Conservation (phyloP, 2,113 vertebrate species). For the Ursus arctos region DNA sequence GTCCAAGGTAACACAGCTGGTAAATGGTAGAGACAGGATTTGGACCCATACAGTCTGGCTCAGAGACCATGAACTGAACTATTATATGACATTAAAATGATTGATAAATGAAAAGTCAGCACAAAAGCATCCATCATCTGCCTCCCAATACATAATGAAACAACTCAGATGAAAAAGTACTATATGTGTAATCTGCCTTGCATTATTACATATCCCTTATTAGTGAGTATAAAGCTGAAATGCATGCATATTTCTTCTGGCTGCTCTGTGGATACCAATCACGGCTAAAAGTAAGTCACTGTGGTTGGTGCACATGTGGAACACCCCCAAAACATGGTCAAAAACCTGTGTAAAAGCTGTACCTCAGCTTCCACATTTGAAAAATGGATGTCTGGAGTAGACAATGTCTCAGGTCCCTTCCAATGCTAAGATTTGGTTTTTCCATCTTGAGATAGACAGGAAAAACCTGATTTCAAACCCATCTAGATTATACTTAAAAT, state of each 20-base stretch:
- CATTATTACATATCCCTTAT: neutral
- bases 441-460: neutral
- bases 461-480: neutral
- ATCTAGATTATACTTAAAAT: neutral
- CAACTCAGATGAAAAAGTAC: slow-evolving; percentile 17
- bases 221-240: neutral
- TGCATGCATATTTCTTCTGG: neutral
- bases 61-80: neutral
- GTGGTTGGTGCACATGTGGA: neutral
- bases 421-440: neutral
- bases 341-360: neutral
- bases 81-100: neutral
- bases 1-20: neutral
- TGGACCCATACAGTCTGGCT: neutral
- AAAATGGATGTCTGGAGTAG: neutral
- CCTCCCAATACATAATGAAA: neutral
- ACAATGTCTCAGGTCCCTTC: neutral
- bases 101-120: slow-evolving; percentile 35
- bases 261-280: neutral
- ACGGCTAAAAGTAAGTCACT: neutral
- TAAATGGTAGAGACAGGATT: neutral
- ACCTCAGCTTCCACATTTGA: neutral
- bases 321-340: neutral
- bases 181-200: neutral
- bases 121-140: neutral